Conservation (phyloP, 2,888 invertebrate species). For the Branchipolynoe longqiensis region DNA sequence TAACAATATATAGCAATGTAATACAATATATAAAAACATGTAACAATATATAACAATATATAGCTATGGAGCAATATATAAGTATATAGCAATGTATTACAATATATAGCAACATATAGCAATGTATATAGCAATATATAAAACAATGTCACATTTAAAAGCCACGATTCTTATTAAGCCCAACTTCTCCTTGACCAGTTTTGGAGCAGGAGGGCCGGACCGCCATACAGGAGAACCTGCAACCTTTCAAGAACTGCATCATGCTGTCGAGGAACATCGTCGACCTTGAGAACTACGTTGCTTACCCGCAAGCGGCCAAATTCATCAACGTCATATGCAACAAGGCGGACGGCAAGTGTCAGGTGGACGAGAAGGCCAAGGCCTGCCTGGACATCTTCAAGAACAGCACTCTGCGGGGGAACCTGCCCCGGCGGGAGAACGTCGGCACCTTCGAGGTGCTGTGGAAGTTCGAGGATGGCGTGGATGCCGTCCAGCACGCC, state of each 20-base stretch:
- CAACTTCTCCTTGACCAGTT: no score
- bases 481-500: slow-evolving; percentile 75
- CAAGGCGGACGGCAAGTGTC: slow-evolving; percentile 54
- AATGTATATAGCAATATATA: no score
- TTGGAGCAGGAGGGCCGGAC: slow-evolving; percentile 74
- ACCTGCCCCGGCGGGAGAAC: slow-evolving; percentile 69
- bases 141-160: no score
- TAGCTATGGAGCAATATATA: no score
- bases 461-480: slow-evolving; percentile 80
- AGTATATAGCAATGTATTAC: no score
- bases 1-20: no score
- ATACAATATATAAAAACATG: no score
- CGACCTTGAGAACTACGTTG: slow-evolving; percentile 79
- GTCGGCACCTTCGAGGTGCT: slow-evolving; percentile 73
- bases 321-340: slow-evolving; percentile 75
- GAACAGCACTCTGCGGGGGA: slow-evolving; percentile 66
- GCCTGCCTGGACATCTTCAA: slow-evolving; percentile 71
- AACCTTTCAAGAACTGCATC: slow-evolving; percentile 71
- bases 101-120: no score
- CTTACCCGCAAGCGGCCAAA: slow-evolving; percentile 66
- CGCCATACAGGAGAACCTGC: slow-evolving; percentile 71
- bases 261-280: slow-evolving; percentile 76
- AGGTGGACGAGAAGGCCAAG: slow-evolving; percentile 68
- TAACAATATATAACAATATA: no score
- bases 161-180: no score